A percentile compares a stretch with the other conserved stretches of the same genome.
Conservation (phyloP, 2,888 invertebrate species). For the Yponomeuta malinellus region DNA sequence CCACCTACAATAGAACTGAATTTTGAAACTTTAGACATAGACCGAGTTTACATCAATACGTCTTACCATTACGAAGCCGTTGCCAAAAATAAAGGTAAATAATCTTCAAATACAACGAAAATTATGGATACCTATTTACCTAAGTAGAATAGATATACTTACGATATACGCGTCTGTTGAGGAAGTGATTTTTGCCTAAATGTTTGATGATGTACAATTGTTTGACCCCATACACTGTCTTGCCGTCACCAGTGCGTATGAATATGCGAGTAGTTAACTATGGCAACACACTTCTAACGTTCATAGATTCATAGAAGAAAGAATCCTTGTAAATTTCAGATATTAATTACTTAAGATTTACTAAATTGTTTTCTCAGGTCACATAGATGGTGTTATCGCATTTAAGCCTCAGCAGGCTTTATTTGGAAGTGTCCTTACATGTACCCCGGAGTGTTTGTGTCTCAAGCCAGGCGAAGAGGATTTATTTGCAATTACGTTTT, state of each 20-base stretch:
- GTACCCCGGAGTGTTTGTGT: slow-evolving; percentile 60
- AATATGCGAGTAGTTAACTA: too few species aligned
- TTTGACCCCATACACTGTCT: too few species aligned
- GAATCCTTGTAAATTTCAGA: too few species aligned
- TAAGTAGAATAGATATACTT: too few species aligned
- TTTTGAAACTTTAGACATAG: slow-evolving; percentile 73
- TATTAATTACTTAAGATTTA: too few species aligned
- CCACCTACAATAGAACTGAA: slow-evolving; percentile 76
- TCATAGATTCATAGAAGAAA: too few species aligned
- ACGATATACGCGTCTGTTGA: too few species aligned
- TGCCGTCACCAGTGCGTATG: too few species aligned
- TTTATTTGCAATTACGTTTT: slow-evolving; percentile 73
- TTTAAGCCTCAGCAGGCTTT: slow-evolving; percentile 60
- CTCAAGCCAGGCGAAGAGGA: slow-evolving; percentile 68
- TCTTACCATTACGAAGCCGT: slow-evolving; percentile 77
- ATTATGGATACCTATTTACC: too few species aligned
- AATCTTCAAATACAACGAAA: neutral
- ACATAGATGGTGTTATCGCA: slow-evolving; percentile 75
- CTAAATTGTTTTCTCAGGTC: slow-evolving; percentile 46
- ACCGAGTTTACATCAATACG: slow-evolving; percentile 74
- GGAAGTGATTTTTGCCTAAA: too few species aligned
- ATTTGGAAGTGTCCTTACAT: slow-evolving; percentile 74
- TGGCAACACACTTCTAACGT: neutral
- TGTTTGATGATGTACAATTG: too few species aligned
- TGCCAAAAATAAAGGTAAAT: slow-evolving; percentile 70